Evolutionary conservation across 2,797 vertebrate genomes (phyloP).

Genomic region (Trachurus trachurus): DNA sequence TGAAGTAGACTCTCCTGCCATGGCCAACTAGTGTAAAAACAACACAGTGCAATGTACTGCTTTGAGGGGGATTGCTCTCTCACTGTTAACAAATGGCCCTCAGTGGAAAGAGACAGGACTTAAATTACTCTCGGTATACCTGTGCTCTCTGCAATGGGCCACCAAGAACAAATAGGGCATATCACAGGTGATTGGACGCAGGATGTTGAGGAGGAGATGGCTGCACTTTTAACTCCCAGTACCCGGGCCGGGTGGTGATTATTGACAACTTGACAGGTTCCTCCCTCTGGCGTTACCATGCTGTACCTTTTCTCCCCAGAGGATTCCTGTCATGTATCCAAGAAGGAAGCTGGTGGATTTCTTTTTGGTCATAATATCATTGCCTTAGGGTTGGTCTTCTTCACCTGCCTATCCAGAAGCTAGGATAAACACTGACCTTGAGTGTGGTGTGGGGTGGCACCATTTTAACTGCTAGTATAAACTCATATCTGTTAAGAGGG

Average conservation of each 20-base stretch:
- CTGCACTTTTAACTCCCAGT: slow-evolving; percentile 32
- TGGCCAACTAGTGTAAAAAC: slow-evolving; percentile 34
- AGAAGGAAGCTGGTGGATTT: slow-evolving; percentile 33
- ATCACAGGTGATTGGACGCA: slow-evolving; percentile 30
- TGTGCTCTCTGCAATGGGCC: slow-evolving; percentile 32
- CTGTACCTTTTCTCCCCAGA: slow-evolving; percentile 55
- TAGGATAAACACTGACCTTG: slow-evolving; percentile 52
- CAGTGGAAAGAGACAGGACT: slow-evolving; percentile 39
- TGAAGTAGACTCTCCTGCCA: slow-evolving; percentile 15
- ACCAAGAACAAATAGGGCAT: slow-evolving; percentile 37
- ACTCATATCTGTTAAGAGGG: slow-evolving; percentile 45
- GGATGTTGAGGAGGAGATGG: slow-evolving; percentile 23
- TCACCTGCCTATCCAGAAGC: slow-evolving; percentile 52
- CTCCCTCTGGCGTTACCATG: slow-evolving; percentile 53
- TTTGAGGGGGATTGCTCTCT: slow-evolving; percentile 26
- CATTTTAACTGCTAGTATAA: slow-evolving; percentile 38
- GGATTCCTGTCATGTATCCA: slow-evolving; percentile 55
- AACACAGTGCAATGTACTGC: slow-evolving; percentile 14
- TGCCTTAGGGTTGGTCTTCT: slow-evolving; percentile 48
- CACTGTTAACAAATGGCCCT: slow-evolving; percentile 43
- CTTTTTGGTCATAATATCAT: slow-evolving; percentile 40
- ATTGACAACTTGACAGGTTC: slow-evolving; percentile 54
- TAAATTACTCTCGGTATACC: slow-evolving; percentile 38
- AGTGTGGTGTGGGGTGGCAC: slow-evolving; percentile 22
- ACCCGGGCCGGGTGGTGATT: slow-evolving; percentile 38